Evolutionary conservation across 2,888 invertebrate species (phyloP).

Genomic region (Mesoligia furuncula): DNA sequence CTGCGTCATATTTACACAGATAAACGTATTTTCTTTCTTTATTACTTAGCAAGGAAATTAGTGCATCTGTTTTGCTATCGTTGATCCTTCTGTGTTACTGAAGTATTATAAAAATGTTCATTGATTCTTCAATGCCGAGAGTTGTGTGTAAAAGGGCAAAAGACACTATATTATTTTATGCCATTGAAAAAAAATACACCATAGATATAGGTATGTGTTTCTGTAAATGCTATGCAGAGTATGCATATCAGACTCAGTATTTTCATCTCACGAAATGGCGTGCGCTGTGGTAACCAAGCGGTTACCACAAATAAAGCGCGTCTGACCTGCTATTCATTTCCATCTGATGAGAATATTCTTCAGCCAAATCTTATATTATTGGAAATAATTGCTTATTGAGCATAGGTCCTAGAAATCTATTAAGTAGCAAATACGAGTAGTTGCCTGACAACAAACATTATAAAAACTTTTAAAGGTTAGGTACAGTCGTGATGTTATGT

Average conservation of each 20-base stretch:
- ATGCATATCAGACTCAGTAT: not conserved
- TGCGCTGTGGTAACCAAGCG: too few species aligned
- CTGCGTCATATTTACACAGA: too few species aligned
- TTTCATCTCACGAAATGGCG: not conserved
- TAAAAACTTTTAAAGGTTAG: too few species aligned
- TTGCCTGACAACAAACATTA: not conserved
- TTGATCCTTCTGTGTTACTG: not conserved
- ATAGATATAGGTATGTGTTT: not conserved
- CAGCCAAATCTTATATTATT: not conserved
- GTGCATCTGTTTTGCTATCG: fast-evolving
- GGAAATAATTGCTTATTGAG: not conserved
- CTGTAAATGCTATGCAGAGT: not conserved
- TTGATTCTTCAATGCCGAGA: not conserved
- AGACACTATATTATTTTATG: too few species aligned
- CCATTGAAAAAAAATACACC: not conserved
- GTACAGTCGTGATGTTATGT: too few species aligned
- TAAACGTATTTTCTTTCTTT: too few species aligned
- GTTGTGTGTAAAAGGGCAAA: not conserved
- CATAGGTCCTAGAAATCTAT: too few species aligned
- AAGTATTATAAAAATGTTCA: not conserved
- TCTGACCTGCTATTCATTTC: not conserved
- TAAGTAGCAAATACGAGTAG: not conserved
- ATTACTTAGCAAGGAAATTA: not conserved
- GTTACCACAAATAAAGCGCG: too few species aligned
- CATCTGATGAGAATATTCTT: not conserved